Base-by-base conservation (phyloP, 2,888 invertebrate genomes). In the Cerastoderma edule region DNA sequence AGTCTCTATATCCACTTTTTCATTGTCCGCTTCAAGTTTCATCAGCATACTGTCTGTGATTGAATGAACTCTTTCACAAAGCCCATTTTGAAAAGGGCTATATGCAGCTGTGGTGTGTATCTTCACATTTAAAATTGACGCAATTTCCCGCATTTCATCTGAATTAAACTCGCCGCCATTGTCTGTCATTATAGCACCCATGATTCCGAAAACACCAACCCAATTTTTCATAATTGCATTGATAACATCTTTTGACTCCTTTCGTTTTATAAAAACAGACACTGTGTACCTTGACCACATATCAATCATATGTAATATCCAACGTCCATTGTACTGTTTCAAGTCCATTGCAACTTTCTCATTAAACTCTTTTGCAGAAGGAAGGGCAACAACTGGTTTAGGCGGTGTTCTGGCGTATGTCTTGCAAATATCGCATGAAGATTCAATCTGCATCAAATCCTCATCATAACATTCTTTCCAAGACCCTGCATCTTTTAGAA, bases 301-400 rank as follows among this genome's bases (percentile, higher is more conserved):
- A 56, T 81, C 75, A 22, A 74, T 79, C 28, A 82, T 57, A 35
- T 82, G 76, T 10, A 79, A 35, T 24, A 79, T 75, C 77, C 70
- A 82, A 0, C 56, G 13, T 2, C 57, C 72, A 16, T 70, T 67
- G 30, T 66, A 76, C 28, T 76, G 70, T 69, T 82, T 82, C 1
- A 82, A 65, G 39, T 80, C 75, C 54, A 74, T 76, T 16, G 75
- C 72, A n/a, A 77, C 72, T 48, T 50, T 67, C 53, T 83, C 83
- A 71, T 80, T 80, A 19, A 75, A 76, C 30, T 35, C 24, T 1
- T 32, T 57, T 27, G 70, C 76, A 69, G 67, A 69, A 2, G 69
- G 76, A 30, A 80, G 28, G 1, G 67, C 60, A 16, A 83, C 75
- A 13, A 75, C 71, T 32, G 72, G 72, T 50, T 54, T 28, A 39